Conservation (phyloP, 1,140 invertebrate species). For the Drosophila quadrilineata region DNA sequence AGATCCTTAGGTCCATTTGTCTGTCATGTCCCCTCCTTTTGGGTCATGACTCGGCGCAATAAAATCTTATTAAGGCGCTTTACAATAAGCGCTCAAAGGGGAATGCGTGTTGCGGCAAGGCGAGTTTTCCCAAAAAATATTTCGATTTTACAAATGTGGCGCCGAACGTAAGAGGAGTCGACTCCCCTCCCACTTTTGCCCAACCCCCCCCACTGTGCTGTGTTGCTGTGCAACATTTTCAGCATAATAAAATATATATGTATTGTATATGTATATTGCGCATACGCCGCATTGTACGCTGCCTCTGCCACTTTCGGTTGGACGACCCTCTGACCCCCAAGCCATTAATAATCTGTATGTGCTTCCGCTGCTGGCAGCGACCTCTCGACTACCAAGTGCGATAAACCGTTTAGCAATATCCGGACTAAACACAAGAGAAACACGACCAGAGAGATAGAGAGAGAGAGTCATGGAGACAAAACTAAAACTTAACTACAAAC, state of each 20-base stretch:
- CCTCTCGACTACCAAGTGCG: slow-evolving; percentile 56
- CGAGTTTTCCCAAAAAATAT: slow-evolving; percentile 17
- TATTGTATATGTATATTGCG: slow-evolving; percentile 64
- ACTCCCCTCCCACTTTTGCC: too few relatives aligned
- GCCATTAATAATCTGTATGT: slow-evolving; percentile 69
- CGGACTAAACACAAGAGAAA: slow-evolving; percentile 28
- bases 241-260: slow-evolving; percentile 59
- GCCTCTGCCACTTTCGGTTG: not conserved
- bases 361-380: slow-evolving; percentile 34
- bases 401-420: slow-evolving; percentile 75
- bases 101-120: slow-evolving; percentile 2
- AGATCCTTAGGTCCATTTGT: not conserved
- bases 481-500: slow-evolving; percentile 20
- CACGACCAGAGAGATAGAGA: too few relatives aligned
- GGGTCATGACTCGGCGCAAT: slow-evolving; percentile 57
- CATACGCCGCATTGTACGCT: slow-evolving; percentile 60
- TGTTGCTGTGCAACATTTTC: slow-evolving; percentile 44
- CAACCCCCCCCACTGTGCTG: not conserved
- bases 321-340: not conserved
- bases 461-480: too few relatives aligned
- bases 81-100: slow-evolving; percentile 46
- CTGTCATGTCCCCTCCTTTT: not conserved
- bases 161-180: too few relatives aligned
- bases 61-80: slow-evolving; percentile 77
- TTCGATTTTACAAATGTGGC: slow-evolving; percentile 26